These are phyloP conservation scores for silkworm (Bombyx mori) DNA, from an alignment of 1,140 invertebrate genomes.

Conservation along the genomic window DNA sequence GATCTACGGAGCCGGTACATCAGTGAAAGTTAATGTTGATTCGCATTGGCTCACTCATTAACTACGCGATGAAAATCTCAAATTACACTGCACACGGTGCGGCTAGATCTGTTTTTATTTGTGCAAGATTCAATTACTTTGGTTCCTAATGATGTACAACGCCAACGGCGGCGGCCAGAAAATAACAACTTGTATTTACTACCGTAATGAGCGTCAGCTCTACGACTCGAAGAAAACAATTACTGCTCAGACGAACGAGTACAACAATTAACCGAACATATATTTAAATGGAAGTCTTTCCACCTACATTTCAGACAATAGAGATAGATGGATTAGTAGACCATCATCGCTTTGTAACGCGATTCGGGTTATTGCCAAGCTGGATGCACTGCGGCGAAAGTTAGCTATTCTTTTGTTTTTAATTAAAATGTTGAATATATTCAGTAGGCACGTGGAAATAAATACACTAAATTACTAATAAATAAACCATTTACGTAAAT, in stretches of 20 bases:
- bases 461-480: no score
- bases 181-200: constrained; percentile 34
- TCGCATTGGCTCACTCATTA: constrained; percentile 55
- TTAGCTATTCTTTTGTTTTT: no score
- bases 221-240: constrained; percentile 25
- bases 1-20: constrained; percentile 26
- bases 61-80: constrained; percentile 60
- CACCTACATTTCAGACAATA: background rate
- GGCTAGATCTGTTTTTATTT: constrained; percentile 55
- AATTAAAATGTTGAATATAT: no score
- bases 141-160: constrained; percentile 33
- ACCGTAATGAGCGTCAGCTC: constrained; percentile 27
- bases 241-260: constrained; percentile 8
- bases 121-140: constrained; percentile 56
- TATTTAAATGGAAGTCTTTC: constrained; percentile 5
- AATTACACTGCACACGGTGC: constrained; percentile 57
- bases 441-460: no score
- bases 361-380: background rate
- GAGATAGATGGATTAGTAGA: constrained; percentile 4
- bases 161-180: constrained; percentile 36
- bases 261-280: constrained; percentile 7
- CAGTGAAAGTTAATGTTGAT: constrained; percentile 66
- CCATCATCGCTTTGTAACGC: background rate
- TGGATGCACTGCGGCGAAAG: no score
- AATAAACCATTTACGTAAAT: no score